phyloP scores from a whole-genome alignment of 2,113 vertebrate genomes.

The Nyctereutes procyonoides region DNA sequence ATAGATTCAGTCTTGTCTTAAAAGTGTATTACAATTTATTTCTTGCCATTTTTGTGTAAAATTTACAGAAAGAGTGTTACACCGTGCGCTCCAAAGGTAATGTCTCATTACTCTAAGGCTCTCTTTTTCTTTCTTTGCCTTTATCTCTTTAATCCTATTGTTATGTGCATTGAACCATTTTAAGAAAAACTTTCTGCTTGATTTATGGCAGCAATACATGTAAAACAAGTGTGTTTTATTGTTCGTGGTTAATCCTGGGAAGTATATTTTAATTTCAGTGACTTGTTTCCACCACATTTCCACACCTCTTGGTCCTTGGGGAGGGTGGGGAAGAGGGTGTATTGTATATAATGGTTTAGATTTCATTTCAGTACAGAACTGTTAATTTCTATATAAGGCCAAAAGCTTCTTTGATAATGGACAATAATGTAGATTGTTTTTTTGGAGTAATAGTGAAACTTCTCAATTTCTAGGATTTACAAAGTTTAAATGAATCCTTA shows the following conservation, averaged over 20 bases:
- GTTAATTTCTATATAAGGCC: constrained; percentile 29
- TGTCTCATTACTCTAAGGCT: constrained; percentile 98
- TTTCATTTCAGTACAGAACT: constrained; percentile 47
- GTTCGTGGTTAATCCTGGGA: constrained; percentile 32
- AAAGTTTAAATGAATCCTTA: constrained; percentile 31
- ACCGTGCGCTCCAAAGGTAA: constrained; percentile 99
- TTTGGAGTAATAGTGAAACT: constrained; percentile 24
- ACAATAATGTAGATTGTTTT: neutral
- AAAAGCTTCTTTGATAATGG: constrained; percentile 9
- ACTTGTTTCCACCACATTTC: constrained; percentile 42
- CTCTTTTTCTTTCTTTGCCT: constrained; percentile 85
- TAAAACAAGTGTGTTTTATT: constrained; percentile 66
- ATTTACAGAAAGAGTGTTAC: constrained; percentile 99
- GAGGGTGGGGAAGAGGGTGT: neutral
- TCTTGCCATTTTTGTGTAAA: constrained; percentile 99
- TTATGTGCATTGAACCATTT: constrained; percentile 86
- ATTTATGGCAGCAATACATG: constrained; percentile 61
- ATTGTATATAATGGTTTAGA: neutral
- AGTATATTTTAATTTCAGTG: constrained; percentile 49
- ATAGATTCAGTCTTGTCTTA: constrained; percentile 93
- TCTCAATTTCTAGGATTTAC: constrained; percentile 32
- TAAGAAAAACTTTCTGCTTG: constrained; percentile 72
- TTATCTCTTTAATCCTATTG: constrained; percentile 87
- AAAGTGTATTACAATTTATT: constrained; percentile 99
- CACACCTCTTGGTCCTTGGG: neutral